Evolutionary conservation across 2,888 invertebrate species (phyloP), one percentile per base, ranked within the genome.

Genomic region (Drosophila ochracea): DNA sequence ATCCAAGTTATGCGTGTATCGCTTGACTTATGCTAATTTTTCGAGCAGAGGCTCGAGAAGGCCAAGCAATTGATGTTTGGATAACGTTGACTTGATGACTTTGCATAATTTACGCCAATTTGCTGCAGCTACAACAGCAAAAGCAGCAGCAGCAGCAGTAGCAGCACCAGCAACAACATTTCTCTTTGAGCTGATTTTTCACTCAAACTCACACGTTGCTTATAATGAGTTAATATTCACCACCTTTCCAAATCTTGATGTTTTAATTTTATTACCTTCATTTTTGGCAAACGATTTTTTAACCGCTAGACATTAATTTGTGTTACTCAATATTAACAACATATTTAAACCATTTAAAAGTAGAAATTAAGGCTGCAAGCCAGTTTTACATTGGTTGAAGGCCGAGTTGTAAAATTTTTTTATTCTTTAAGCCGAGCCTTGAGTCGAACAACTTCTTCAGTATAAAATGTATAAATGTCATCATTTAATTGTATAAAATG

Each of bases 51-150:
- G 31, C 41, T 21, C 41, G n/a, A n/a, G 58, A 73, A 73, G 78
- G 37, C 78, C 78, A 54, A 81, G 78, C 78, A 87, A 90, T 82
- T 86, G 85, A 85, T 85, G 85, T 85, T 85, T 85, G 89, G 85
- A 90, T 85, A 85, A 89, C 90, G 90, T 81, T 90, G 90, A 88
- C 91, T 90, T 89, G 91, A 87, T 87, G 87, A 87, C 90, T 87
- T 91, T 82, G 87, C 91, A 87, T 87, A 89, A 89, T 87, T 87
- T 85, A 88, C 74, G 82, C 84, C 78, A 74, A 54, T 57, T 68
- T 59, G 75, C 55, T 39, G 31, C 70, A 60, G 57, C 61, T 64
- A 53, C 68, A 62, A 49, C 68, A 77, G 37, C 63, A 37, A 31
- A 53, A 47, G 21, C n/a, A 41, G 21, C 49, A 31, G 19, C 49